Base-by-base conservation (phyloP, 2,113 vertebrate genomes). In the Dasyornis broadbenti region DNA sequence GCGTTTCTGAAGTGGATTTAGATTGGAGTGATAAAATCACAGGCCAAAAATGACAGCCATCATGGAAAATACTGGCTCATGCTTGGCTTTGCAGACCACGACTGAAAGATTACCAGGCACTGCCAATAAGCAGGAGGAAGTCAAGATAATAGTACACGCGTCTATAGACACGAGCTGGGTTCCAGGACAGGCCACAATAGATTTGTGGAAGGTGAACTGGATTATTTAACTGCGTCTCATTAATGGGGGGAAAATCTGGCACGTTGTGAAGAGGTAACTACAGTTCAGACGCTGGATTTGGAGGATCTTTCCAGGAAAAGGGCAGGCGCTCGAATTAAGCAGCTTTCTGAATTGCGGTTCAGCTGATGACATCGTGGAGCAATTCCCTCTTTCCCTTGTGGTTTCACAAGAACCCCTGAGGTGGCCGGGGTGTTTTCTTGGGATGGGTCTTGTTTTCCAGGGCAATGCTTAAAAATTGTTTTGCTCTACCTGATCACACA, bases 1-100 rank as follows among this genome's bases (percentile, higher is more conserved):
- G 95, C 94, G 97, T 98, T 98, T 96, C 97, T 98, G 97, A 98
- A 98, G 97, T 97, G 97, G 97, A 98, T 98, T 98, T 98, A 98
- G 97, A 98, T 97, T 97, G 61, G 92, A 97, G 97, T 97, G 98
- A 98, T 98, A 98, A 98, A 98, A 98, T 98, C 98, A 97, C 98
- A 97, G 97, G 97, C 97, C 97, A 94, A 96, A 96, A 98, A 98
- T 98, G 97, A 96, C 96, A 97, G 95, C 97, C 97, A 97, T 96
- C 94, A 96, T 97, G 98, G 97, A 98, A 98, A 98, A 97, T 97
- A 95, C 94, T 97, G 97, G 95, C 83, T 97, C 94, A 71, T 93
- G 92, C 96, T 98, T 97, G 97, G 96, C 96, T 96, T 94, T 92
- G 53, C 70, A 94, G 96, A 96, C 97, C 98, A 97, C 98, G 97